Conservation (phyloP, 2,113 vertebrate species). For the Periophthalmus modestus region DNA sequence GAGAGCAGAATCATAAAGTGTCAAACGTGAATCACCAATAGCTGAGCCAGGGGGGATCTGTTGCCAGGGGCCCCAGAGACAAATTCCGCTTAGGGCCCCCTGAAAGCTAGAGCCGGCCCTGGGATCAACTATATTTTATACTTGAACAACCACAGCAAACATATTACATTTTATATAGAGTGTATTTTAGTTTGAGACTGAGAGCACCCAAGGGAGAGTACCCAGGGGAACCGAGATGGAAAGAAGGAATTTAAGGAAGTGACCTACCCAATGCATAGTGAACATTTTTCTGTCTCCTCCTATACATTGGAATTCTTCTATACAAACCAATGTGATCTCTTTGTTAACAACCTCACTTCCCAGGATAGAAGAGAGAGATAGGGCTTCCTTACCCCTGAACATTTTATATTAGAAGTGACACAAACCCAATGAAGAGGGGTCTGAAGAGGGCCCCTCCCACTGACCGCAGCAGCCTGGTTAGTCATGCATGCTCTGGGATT, state of each 20-base stretch:
- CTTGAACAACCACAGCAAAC: not conserved
- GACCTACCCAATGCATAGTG: constrained; percentile 6
- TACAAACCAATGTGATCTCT: constrained; percentile 20
- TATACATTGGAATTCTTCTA: constrained; percentile 1
- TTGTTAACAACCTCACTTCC: constrained; percentile 40
- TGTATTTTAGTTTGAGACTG: not conserved
- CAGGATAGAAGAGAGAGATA: constrained; percentile 41
- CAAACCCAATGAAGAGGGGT: constrained; percentile 58
- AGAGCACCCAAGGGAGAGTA: not conserved
- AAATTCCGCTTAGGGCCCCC: too few species aligned
- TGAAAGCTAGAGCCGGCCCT: too few species aligned
- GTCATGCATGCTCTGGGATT: constrained; percentile 65
- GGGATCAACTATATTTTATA: not conserved
- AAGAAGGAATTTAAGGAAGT: not conserved
- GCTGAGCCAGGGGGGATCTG: too few species aligned
- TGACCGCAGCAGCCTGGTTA: constrained; percentile 61
- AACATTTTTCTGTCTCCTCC: constrained; percentile 1
- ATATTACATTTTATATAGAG: not conserved
- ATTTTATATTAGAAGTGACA: constrained; percentile 69
- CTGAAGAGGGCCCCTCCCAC: constrained; percentile 49
- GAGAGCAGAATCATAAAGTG: too few species aligned
- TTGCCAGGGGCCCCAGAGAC: too few species aligned
- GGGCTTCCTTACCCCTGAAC: constrained; percentile 39
- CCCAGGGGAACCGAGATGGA: not conserved
- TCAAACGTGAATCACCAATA: too few species aligned